phyloP scores from a whole-genome alignment of 1,140 invertebrate genomes.

The Zaprionus taronus region DNA sequence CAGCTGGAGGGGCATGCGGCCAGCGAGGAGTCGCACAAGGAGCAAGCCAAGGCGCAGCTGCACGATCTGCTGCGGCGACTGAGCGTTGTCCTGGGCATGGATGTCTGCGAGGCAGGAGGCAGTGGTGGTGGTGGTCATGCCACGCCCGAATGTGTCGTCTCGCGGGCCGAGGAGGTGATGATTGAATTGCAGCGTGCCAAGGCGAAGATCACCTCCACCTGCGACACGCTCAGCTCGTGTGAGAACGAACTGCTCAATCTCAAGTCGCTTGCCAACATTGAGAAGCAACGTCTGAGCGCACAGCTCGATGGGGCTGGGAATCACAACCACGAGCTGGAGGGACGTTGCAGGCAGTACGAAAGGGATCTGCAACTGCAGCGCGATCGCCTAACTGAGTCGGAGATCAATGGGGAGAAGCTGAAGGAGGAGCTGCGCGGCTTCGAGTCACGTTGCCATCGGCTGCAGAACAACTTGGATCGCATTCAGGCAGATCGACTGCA shows the following conservation, averaged over 20 bases:
- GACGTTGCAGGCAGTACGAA: conserved; percentile 75
- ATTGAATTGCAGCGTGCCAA: conserved; percentile 87
- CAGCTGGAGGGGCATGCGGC: conserved; percentile 89
- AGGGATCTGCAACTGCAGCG: conserved; percentile 78
- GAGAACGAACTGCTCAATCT: conserved; percentile 79
- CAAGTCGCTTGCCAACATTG: conserved; percentile 74
- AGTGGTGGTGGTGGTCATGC: conserved; percentile 83
- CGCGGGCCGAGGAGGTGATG: conserved; percentile 90
- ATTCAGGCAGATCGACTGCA: conserved; percentile 77
- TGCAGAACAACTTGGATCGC: conserved; percentile 80
- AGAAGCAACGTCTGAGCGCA: conserved; percentile 76
- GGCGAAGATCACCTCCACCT: conserved; percentile 85
- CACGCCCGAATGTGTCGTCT: conserved; percentile 88
- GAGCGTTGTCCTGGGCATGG: conserved; percentile 88
- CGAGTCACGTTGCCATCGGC: conserved; percentile 80
- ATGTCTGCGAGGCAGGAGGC: conserved; percentile 86
- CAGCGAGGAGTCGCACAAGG: conserved; percentile 88
- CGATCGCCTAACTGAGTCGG: conserved; percentile 78
- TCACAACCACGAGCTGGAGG: conserved; percentile 80
- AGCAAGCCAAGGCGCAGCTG: conserved; percentile 87
- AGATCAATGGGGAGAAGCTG: conserved; percentile 79
- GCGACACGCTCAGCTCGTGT: conserved; percentile 77
- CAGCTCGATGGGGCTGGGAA: conserved; percentile 75
- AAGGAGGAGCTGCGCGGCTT: conserved; percentile 83
- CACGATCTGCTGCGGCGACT: conserved; percentile 89